Percentiles rank a stretch among this genome's conserved stretches.
Evolutionary conservation across 2,113 vertebrate genomes (phyloP).

Genomic region (Scatophagus argus): DNA sequence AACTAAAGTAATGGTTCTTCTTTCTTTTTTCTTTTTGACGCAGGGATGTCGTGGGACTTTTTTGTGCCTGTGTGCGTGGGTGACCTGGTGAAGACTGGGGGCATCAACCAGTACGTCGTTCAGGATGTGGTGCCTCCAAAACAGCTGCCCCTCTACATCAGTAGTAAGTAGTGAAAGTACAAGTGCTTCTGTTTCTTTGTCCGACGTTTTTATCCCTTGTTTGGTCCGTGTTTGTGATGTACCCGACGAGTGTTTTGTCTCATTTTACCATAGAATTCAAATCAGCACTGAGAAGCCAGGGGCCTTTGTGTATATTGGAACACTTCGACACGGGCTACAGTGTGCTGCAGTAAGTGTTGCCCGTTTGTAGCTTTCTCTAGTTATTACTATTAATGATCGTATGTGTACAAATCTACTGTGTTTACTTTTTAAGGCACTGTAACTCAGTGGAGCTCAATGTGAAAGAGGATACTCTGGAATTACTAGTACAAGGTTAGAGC

Average conservation of each 20-base stretch:
- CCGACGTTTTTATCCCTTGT: neutral
- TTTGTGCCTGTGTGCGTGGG: constrained; percentile 84
- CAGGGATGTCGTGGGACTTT: constrained; percentile 88
- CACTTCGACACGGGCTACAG: constrained; percentile 94
- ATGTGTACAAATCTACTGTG: neutral
- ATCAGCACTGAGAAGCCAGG: constrained; percentile 83
- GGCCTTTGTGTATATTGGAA: constrained; percentile 88
- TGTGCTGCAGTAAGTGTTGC: constrained; percentile 90
- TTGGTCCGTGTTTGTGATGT: neutral
- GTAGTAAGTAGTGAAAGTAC: constrained; percentile 77
- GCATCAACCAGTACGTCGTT: constrained; percentile 90
- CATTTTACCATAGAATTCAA: constrained; percentile 84
- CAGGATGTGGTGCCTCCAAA: constrained; percentile 85
- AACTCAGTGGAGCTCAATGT: constrained; percentile 78
- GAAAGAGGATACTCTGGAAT: constrained; percentile 91
- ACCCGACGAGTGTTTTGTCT: neutral
- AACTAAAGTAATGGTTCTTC: neutral
- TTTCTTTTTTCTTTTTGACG: neutral
- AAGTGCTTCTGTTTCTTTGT: neutral
- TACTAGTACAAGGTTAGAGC: constrained; percentile 87
- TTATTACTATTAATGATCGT: neutral
- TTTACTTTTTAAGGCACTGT: constrained; percentile 84
- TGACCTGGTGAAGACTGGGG: constrained; percentile 88
- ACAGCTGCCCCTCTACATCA: constrained; percentile 83
- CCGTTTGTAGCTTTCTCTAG: neutral